Evolutionary conservation across 2,113 vertebrate genomes (phyloP), one percentile per base, ranked within the genome.

Genomic region (Irena cyanogastra): DNA sequence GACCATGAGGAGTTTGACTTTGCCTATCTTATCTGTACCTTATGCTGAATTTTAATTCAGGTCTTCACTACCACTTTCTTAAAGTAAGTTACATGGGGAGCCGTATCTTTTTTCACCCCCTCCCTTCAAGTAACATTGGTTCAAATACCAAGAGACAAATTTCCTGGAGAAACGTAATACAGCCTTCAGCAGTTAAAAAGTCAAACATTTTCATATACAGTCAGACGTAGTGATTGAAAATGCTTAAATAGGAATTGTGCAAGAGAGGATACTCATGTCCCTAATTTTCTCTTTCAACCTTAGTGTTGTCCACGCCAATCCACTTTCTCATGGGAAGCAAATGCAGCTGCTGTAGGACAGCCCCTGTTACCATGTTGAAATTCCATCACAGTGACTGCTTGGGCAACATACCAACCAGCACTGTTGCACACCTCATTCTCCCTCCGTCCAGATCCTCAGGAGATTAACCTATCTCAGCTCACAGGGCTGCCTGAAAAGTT

Each of bases 251-350:
- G 28, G 49, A 37, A 68, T 69, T 87, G 76, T 82, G 90, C 65
- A 90, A 96, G 74, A 66, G 69, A 95, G 61, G 86, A 90, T 72
- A 76, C 7, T 8, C 4, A 0, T 16, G 57, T 70, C 89, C 80
- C 27, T 76, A 63, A 83, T 97, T 97, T 96, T 94, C 85, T 82
- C 78, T 94, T 94, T 96, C 84, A 94, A n/a, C 72, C 69, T 91
- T 82, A 63, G 45, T 41, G 23, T 50, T 87, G 66, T 87, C 93
- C 74, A 44, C 41, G 72, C 95, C 94, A 94, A 95, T 92, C 76
- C 53, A 56, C 94, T 96, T 98, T 97, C 97, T 97, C 97, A 94
- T 89, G 96, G 94, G 97, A 98, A 96, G 81, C 66, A 78, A 59
- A 92, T 16, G 70, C 74, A 89, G 76, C 79, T 82, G 39, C 71